Conservation (phyloP, 2,113 vertebrate species). For the Cromileptes altivelis region DNA sequence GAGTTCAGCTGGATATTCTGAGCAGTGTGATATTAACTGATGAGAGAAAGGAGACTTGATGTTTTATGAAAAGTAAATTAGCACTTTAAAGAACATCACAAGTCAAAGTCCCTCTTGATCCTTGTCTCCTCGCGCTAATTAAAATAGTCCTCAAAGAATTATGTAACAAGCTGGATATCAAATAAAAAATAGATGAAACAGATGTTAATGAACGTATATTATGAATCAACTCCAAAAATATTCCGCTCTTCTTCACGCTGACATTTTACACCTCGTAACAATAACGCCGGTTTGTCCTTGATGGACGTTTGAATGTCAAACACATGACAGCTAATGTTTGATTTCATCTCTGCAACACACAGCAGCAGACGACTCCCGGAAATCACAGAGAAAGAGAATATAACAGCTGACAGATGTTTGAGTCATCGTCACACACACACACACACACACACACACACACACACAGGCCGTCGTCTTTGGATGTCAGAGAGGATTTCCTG, state of each 20-base stretch:
- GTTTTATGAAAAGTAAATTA: background rate
- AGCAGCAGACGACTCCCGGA: background rate
- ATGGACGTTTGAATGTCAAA: background rate
- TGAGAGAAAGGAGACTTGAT: background rate
- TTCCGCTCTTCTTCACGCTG: background rate
- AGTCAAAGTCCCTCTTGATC: background rate
- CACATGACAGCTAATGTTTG: background rate
- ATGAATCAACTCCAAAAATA: background rate
- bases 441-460: constrained; percentile 8
- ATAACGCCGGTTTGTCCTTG: background rate
- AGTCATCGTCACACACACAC: constrained; percentile 27
- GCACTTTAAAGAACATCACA: background rate
- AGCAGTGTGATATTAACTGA: background rate
- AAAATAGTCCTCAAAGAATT: background rate
- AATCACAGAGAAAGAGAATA: background rate
- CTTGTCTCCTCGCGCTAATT: background rate
- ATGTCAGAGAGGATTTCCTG: constrained; percentile 1
- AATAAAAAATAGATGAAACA: background rate
- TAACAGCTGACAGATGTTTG: constrained; percentile 41
- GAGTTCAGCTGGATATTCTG: background rate
- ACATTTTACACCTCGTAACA: background rate
- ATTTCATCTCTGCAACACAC: background rate
- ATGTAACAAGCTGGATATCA: too few relatives aligned
- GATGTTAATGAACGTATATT: background rate
- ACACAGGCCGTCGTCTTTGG: background rate